phyloP scores from a whole-genome alignment of 1,140 invertebrate species.

The Halyomorpha halys region DNA sequence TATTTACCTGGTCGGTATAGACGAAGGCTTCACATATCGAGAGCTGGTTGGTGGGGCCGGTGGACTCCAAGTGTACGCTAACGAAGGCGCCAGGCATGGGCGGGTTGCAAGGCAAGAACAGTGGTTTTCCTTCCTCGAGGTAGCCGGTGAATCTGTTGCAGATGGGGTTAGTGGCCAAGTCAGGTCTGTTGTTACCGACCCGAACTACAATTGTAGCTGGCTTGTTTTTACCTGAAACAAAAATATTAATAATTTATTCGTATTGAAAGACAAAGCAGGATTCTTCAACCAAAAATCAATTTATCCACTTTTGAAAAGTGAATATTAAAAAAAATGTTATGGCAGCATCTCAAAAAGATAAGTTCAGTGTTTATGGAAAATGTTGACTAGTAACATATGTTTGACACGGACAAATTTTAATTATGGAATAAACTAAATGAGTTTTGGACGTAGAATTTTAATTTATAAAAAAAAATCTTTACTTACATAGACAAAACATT shows the following conservation, averaged over 20 bases:
- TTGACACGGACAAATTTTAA: too few relatives aligned
- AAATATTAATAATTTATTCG: too few relatives aligned
- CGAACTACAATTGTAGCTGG: slow-evolving; percentile 79
- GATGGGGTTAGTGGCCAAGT: slow-evolving; percentile 82
- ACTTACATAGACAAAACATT: too few relatives aligned
- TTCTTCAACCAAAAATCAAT: background rate
- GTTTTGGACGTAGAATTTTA: too few relatives aligned
- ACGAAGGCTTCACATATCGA: slow-evolving; percentile 94
- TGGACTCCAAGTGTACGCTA: slow-evolving; percentile 72
- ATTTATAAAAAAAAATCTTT: too few relatives aligned
- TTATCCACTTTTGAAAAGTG: too few relatives aligned
- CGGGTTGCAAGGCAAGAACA: slow-evolving; percentile 86
- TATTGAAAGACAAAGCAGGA: background rate
- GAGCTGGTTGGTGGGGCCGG: slow-evolving; percentile 53
- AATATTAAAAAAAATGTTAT: too few relatives aligned
- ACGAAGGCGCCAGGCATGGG: slow-evolving; percentile 93
- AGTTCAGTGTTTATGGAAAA: too few relatives aligned
- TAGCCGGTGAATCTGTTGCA: slow-evolving; percentile 81
- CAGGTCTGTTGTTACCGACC: slow-evolving; percentile 89
- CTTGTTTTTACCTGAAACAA: slow-evolving; percentile 45
- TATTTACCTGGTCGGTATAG: slow-evolving; percentile 74
- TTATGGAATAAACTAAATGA: too few relatives aligned
- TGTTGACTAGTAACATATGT: too few relatives aligned
- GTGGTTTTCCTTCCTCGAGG: slow-evolving; percentile 78
- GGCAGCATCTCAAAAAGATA: too few relatives aligned